Evolutionary conservation across 1,140 invertebrate species (phyloP), one percentile per base, ranked within the genome.

Genomic region (Melitaea cinxia): DNA sequence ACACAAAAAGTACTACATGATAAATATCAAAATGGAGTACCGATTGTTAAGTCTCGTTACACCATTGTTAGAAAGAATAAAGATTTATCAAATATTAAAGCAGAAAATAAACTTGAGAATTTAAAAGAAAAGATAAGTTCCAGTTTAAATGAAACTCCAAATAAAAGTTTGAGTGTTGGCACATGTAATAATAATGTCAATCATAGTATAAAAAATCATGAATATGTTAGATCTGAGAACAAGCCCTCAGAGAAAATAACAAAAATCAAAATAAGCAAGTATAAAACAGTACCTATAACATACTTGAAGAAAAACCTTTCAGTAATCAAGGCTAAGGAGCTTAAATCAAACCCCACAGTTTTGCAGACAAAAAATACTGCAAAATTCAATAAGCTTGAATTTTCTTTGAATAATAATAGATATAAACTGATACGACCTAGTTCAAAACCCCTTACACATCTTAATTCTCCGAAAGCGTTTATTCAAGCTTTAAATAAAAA

Each of bases 181-280:
- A 49, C 26, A 7, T 45, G 24, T 58, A 33, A 33, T 35, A 6
- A 26, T 14, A 58, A 53, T 57, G 12, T 28, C 2, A 47, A 47
- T 23, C 15, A 55, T 14, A 28, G 9, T 39, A 5, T 30, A 9
- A 53, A 33, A n/a, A 28, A 12, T 17, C 9, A 62, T 30, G 52
- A 33, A 26, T 52, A 28, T 42, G 56, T 55, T 42, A 17, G 28
- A 35, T 15, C 19, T 4, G 10, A 42, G 17, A 42, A n/a, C 14
- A 37, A 60, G 12, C 30, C 35, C 9, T 21, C 10, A 5, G 56
- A 67, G 17, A 76, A 71, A 61, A 33, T 60, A 28, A 50, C 30
- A 17, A 78, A 70, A 65, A 76, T 88, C 23, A 84, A 85, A 78
- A 66, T 89, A 17, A 85, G 63, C 37, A 89, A 85, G 65, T 86